Evolutionary conservation across 2,888 invertebrate species (phyloP), one percentile per base, ranked within the genome.

Genomic region (Xestobium rufovillosum): DNA sequence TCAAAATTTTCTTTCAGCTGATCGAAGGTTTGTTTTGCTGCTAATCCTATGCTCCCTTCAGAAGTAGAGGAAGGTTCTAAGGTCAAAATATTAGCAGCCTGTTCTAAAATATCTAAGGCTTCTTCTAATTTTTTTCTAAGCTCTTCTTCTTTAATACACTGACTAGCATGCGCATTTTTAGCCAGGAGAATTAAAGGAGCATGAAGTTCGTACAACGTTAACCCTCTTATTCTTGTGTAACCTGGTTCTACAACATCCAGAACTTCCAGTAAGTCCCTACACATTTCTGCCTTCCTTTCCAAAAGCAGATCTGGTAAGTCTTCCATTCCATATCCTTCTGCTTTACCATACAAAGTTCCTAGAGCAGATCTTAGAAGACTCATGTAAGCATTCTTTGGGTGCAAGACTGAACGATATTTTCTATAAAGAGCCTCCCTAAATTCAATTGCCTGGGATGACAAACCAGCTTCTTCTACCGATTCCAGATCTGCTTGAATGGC

Each of bases 151-250:
- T 71, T 69, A 10, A 82, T 73, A 0, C 70, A 60, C 1, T 74
- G 76, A 0, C 71, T 69, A 29, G 71, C 70, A 53, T 74, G 82
- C 40, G 75, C 73, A 47, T 70, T 78, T 48, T 78, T 75, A 0
- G 84, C 81, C 43, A 84, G 53, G 47, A 80, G 70, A 59, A 86
- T 75, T 4, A 86, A 55, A 0, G 87, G 85, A 0, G 82, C 83
- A 55, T 89, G 87, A 9, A 88, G 63, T 60, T 90, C 89, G 56
- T 87, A 89, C 14, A 87, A 59, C 51, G 81, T 76, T 68, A 84
- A 76, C 8, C 83, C 84, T 68, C 88, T 74, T 52, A 86, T 75
- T 47, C 89, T 70, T 28, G 80, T 81, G 35, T 78, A 70, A 2
- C 89, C 89, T 0, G 89, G 88, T 47, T 83, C 81, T 34, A 89